Percentiles rank a stretch among this genome's conserved stretches.
Conservation (phyloP, 2,113 vertebrate genomes). For the Athene cunicularia region DNA sequence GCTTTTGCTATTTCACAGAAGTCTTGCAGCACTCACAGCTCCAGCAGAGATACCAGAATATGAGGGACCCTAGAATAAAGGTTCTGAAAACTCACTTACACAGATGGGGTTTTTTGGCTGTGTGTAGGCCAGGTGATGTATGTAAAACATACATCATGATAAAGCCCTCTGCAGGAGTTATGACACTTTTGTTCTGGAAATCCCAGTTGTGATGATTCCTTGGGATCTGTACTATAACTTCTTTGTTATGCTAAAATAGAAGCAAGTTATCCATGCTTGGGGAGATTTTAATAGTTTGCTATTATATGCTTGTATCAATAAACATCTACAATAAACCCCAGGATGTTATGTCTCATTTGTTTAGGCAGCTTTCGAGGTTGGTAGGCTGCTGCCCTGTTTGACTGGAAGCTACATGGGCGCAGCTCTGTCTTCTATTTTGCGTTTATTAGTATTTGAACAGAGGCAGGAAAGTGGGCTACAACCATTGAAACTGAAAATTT, state of each 20-base stretch:
- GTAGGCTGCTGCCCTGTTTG: not conserved
- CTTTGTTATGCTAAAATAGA: not conserved
- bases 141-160: not conserved
- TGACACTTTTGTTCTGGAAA: not conserved
- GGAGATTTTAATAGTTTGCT: not conserved
- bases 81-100: not conserved
- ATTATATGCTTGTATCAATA: not conserved
- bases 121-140: not conserved
- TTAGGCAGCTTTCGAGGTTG: not conserved
- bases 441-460: not conserved
- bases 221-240: not conserved
- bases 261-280: not conserved
- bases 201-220: not conserved
- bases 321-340: not conserved
- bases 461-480: not conserved
- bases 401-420: not conserved
- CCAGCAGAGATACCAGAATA: not conserved
- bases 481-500: not conserved
- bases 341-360: not conserved
- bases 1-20: not conserved
- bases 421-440: not conserved
- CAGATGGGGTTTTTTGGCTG: not conserved
- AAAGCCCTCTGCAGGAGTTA: not conserved
- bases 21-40: not conserved
- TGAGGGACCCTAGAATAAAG: not conserved